Evolutionary conservation across 1,140 invertebrate genomes (phyloP).

Genomic region (Megalonaias nervosa): DNA sequence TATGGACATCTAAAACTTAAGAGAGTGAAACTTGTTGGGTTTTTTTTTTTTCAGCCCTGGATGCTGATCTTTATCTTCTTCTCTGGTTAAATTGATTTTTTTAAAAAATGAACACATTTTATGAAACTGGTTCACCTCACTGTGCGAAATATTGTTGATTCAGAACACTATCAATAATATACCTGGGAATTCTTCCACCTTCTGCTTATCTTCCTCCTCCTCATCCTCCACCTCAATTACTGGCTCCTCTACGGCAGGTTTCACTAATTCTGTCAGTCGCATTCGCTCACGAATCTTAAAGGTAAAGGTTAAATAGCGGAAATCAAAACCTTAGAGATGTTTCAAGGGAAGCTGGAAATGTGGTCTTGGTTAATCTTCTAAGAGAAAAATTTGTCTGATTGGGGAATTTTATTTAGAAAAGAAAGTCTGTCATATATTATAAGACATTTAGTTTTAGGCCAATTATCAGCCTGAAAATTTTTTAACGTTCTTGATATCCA

Average conservation of each 20-base stretch:
- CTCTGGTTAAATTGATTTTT: not conserved
- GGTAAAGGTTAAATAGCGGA: no score
- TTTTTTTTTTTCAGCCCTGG: not conserved
- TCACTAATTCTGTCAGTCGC: slow-evolving; percentile 43
- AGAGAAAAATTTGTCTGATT: no score
- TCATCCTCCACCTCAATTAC: slow-evolving; percentile 18
- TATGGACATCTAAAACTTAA: not conserved
- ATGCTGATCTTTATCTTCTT: not conserved
- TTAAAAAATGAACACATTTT: not conserved
- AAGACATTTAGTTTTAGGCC: no score
- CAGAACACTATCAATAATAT: slow-evolving; percentile 1
- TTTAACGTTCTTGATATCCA: no score
- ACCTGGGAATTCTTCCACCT: slow-evolving; percentile 55
- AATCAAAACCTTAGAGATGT: no score
- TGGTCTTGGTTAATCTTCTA: no score
- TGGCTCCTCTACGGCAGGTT: slow-evolving; percentile 50
- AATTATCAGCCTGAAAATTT: no score
- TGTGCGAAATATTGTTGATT: not conserved
- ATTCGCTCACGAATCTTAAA: slow-evolving; percentile 49
- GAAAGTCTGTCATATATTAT: no score
- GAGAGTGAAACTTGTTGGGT: not conserved
- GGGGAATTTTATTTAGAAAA: no score
- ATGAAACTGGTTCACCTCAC: not conserved
- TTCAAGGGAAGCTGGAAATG: no score
- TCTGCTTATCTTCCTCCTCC: slow-evolving; percentile 38